phyloP scores from a whole-genome alignment of 2,113 vertebrate genomes.

The Hippocampus guttulatus region DNA sequence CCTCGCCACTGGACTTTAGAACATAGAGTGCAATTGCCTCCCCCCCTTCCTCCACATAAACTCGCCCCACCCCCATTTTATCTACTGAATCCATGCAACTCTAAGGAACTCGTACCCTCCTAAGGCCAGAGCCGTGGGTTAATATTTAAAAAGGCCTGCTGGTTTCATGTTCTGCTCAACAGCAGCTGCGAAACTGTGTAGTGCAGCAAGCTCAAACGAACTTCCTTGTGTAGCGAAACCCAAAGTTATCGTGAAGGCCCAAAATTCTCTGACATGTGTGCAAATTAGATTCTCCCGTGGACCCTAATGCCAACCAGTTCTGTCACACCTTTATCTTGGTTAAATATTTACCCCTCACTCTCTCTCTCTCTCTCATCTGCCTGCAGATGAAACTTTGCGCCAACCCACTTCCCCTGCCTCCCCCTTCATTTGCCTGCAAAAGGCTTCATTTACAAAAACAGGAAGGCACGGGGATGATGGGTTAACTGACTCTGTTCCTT shows the following conservation, averaged over 20 bases:
- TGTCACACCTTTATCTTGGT: slow-evolving; percentile 23
- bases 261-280: slow-evolving; percentile 27
- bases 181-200: slow-evolving; percentile 12
- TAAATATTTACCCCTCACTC: slow-evolving; percentile 43
- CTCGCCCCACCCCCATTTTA: background rate
- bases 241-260: background rate
- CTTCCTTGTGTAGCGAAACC: background rate
- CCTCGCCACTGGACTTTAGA: slow-evolving; percentile 5
- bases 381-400: slow-evolving; percentile 3
- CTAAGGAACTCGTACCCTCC: background rate
- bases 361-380: background rate
- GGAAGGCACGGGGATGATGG: slow-evolving; percentile 39
- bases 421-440: background rate
- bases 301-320: background rate
- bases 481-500: slow-evolving; percentile 30
- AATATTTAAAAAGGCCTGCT: slow-evolving; percentile 72
- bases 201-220: background rate
- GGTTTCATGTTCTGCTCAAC: slow-evolving; percentile 66
- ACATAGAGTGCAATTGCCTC: background rate
- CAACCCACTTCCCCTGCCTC: background rate
- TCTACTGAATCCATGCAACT: background rate
- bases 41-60: background rate
- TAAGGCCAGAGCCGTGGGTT: slow-evolving; percentile 46
- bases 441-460: slow-evolving; percentile 42
- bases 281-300: background rate